Evolutionary conservation across 2,797 vertebrate species (phyloP), one percentile per base, ranked within the genome.

Genomic region (Gorsachius magnificus): DNA sequence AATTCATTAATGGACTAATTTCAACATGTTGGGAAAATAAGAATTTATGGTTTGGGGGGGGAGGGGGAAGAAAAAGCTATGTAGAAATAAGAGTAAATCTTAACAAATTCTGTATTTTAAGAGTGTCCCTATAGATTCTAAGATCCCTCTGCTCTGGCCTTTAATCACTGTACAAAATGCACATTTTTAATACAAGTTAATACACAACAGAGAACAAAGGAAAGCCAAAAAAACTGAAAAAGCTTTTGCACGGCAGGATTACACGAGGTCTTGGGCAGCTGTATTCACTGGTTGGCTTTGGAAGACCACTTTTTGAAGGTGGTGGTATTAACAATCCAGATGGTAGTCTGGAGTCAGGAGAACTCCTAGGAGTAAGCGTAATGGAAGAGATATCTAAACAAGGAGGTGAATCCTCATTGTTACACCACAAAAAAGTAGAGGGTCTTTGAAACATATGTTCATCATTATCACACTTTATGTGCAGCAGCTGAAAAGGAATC

Each of bases 331-430:
- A 98, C 95, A 98, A 97, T 96, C 98, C 98, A 78, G 98, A n/a
- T 51, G 98, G 99, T 38, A 99, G 33, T 98, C 98, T 99, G 98
- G 98, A 99, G 94, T 99, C 99, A 92, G 99, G 98, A 76, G 98
- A 99, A 98, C 98, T 99, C 98, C 99, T 98, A 94, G 99, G 98
- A 86, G 98, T 99, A 98, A 99, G 98, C 77, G 99, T 99, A 98
- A 99, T 98, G 93, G 99, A 99, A 97, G 99, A 99, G 97, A 98
- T 98, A 98, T 99, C 99, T 98, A 99, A 98, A 98, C 98, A 99
- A 96, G 99, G 99, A 97, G 98, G 96, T 69, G 99, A 98, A 94
- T 95, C 98, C 98, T 99, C 96, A 97, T 97, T 98, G 98, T 98
- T 98, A 98, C 96, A 98, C 99, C 99, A 99, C 98, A 99, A 98